These are phyloP conservation scores for Syngnathus floridae DNA, from an alignment of 2,113 vertebrate genomes.

Conservation along the genomic window DNA sequence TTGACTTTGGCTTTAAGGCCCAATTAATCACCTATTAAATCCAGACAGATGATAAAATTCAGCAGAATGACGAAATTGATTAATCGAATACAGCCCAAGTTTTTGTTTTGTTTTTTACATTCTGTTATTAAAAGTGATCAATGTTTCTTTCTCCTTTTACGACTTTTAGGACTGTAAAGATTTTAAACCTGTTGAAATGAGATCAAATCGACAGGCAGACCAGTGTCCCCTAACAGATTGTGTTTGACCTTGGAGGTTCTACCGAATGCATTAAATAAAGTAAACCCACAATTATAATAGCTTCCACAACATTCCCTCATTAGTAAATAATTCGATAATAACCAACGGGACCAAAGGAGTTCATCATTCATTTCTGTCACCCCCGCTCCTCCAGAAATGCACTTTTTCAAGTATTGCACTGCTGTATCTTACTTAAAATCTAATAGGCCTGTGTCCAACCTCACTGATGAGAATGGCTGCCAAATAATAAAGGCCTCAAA, in stretches of 20 bases:
- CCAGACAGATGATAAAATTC: not conserved
- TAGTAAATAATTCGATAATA: not conserved
- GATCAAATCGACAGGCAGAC: not conserved
- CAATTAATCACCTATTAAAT: not conserved
- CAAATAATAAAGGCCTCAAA: constrained; percentile 19
- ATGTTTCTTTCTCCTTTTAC: not conserved
- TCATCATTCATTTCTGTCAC: not conserved
- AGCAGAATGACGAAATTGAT: not conserved
- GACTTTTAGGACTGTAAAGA: not conserved
- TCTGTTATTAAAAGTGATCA: not conserved
- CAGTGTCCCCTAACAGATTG: not conserved
- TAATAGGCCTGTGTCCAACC: not conserved
- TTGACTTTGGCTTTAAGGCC: not conserved
- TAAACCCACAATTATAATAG: not conserved
- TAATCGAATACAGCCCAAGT: too few species aligned
- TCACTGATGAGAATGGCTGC: not conserved
- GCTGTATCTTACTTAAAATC: not conserved
- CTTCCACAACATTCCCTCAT: not conserved
- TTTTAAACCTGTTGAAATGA: not conserved
- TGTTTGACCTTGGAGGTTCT: not conserved
- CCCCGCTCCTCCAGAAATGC: not conserved
- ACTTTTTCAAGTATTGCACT: not conserved
- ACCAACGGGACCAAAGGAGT: not conserved
- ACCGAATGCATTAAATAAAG: not conserved
- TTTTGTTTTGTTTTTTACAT: not conserved